Conservation (phyloP, 2,113 vertebrate genomes). For the Oryzias melastigma region DNA sequence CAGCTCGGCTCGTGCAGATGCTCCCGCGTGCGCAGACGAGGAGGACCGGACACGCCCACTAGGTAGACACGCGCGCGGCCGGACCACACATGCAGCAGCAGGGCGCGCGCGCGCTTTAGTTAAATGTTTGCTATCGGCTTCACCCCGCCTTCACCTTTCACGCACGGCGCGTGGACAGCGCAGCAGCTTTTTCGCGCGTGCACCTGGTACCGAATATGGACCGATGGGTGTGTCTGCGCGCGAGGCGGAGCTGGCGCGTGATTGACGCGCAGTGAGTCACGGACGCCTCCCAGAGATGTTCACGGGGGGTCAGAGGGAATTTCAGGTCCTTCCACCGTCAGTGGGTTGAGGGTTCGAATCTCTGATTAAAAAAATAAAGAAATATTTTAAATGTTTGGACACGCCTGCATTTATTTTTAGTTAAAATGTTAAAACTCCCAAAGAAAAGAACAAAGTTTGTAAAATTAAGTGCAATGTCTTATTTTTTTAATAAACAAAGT, state of each 20-base stretch:
- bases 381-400: too few species aligned
- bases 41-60: conserved; percentile 55
- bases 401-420: too few species aligned
- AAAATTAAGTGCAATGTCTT: too few species aligned
- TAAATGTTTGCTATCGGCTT: conserved; percentile 28
- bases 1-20: too few species aligned
- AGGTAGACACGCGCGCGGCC: conserved; percentile 21
- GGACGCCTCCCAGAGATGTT: not conserved
- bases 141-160: conserved; percentile 41
- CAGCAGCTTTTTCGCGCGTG: conserved; percentile 7
- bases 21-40: conserved; percentile 10
- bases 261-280: conserved; percentile 44
- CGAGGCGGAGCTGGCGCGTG: conserved; percentile 36
- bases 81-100: conserved; percentile 23
- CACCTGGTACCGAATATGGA: conserved; percentile 2
- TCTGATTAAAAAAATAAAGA: not conserved
- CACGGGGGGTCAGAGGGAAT: too few species aligned
- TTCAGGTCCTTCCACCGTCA: too few species aligned
- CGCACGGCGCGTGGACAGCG: conserved; percentile 1
- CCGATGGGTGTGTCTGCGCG: conserved; percentile 51
- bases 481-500: too few species aligned
- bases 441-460: too few species aligned
- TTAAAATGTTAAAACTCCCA: too few species aligned
- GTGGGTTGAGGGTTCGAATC: not conserved
- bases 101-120: not conserved